A percentile compares a stretch with the other conserved stretches of the same genome.
Evolutionary conservation across 2,797 vertebrate genomes (phyloP).

Genomic region (Simalia tracyae): DNA sequence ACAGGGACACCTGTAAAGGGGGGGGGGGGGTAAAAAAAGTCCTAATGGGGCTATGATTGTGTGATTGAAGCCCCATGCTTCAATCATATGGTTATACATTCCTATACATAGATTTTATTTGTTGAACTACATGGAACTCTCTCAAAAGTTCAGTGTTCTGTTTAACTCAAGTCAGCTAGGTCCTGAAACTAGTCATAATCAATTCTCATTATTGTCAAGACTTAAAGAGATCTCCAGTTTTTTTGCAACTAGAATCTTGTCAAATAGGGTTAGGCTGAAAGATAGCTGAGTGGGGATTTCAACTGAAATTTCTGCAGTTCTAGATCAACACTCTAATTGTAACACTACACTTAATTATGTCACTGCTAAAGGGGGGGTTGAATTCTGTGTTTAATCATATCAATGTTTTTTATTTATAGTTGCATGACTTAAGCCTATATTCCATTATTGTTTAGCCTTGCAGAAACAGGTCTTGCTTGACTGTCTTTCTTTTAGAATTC

Average conservation of each 20-base stretch:
- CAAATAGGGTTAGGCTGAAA: neutral
- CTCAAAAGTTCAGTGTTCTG: neutral
- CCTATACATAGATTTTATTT: neutral
- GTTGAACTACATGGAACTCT: neutral
- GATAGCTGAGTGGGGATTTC: neutral
- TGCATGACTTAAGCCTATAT: neutral
- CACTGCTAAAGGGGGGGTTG: neutral
- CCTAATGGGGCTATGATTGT: neutral
- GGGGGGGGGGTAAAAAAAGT: neutral
- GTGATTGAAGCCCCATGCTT: neutral
- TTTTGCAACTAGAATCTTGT: neutral
- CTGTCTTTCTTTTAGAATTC: neutral
- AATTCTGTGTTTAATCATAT: neutral
- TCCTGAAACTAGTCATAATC: neutral
- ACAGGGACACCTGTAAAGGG: neutral
- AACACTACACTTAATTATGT: neutral
- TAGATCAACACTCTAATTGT: neutral
- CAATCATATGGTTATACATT: neutral
- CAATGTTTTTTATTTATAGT: neutral
- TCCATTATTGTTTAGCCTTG: neutral
- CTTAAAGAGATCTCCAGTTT: neutral
- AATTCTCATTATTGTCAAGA: neutral
- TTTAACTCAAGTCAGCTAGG: neutral
- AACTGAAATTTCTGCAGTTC: neutral
- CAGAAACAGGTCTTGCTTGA: neutral